Conservation (phyloP, 1,140 invertebrate species). For the Chionoecetes opilio region DNA sequence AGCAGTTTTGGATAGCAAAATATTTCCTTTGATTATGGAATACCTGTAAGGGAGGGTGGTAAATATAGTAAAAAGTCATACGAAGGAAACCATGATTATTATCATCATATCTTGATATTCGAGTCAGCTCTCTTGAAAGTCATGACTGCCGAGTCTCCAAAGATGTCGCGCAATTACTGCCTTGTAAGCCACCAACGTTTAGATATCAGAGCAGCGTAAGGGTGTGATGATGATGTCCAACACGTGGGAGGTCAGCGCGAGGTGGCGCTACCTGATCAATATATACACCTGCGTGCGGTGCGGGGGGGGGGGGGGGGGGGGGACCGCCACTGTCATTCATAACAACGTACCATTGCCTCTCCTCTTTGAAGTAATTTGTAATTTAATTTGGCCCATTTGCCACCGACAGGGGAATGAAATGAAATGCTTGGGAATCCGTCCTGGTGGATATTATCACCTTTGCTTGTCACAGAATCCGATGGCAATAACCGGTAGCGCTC, state of each 20-base stretch:
- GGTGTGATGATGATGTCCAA: constrained; percentile 19
- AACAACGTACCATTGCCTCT: constrained; percentile 66
- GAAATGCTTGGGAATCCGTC: constrained; percentile 77
- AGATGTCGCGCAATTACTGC: no score
- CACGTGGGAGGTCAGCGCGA: background rate
- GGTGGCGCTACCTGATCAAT: constrained; percentile 28
- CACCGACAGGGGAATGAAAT: constrained; percentile 72
- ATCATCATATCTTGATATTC: no score
- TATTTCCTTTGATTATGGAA: no score
- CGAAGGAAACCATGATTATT: no score
- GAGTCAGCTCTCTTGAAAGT: no score
- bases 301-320: background rate
- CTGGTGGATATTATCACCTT: constrained; percentile 73
- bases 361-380: constrained; percentile 78
- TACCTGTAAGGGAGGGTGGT: no score
- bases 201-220: background rate
- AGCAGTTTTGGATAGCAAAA: no score
- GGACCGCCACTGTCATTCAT: constrained; percentile 62
- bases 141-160: no score
- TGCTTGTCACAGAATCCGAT: constrained; percentile 72
- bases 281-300: background rate
- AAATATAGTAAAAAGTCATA: no score
- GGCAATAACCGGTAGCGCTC: constrained; percentile 60
- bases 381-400: constrained; percentile 77
- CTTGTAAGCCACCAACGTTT: background rate